phyloP scores from a whole-genome alignment of 2,888 invertebrate genomes.

The Pollenia amentaria region DNA sequence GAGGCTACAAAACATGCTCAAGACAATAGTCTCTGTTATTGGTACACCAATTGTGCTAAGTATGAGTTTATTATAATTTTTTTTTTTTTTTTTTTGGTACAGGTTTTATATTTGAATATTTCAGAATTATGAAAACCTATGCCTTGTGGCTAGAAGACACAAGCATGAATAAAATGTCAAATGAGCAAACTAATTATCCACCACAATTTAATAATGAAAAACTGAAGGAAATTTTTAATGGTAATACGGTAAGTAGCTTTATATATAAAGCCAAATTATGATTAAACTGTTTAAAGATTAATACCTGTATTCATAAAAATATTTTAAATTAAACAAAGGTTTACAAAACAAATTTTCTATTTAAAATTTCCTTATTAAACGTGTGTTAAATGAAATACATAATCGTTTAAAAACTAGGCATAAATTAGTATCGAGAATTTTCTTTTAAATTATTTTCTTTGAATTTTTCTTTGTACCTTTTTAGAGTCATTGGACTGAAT shows the following conservation, averaged over 20 bases:
- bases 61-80: conserved; percentile 70
- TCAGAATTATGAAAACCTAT: conserved; percentile 87
- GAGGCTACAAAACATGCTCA: conserved; percentile 85
- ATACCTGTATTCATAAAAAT: too few species aligned
- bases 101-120: conserved; percentile 1
- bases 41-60: conserved; percentile 83
- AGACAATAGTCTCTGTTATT: conserved; percentile 80
- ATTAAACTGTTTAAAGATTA: too few species aligned
- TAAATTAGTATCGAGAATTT: too few species aligned
- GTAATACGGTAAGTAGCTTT: conserved; percentile 85
- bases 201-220: conserved; percentile 89
- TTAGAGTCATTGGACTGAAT: conserved; percentile 89
- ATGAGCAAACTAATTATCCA: conserved; percentile 86
- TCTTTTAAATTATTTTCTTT: too few species aligned
- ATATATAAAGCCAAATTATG: too few species aligned
- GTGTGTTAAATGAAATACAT: too few species aligned
- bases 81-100: neutral
- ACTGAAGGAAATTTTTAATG: conserved; percentile 87
- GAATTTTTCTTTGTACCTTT: conserved; percentile 51
- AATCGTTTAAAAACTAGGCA: too few species aligned
- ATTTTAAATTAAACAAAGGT: too few species aligned
- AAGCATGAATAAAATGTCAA: conserved; percentile 87
- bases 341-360: neutral
- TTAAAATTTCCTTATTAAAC: neutral
- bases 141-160: conserved; percentile 92